Evolutionary conservation across 92 coral and sea anemone species (phyloP).

Genomic region (Umimayanthus chanpuru): DNA sequence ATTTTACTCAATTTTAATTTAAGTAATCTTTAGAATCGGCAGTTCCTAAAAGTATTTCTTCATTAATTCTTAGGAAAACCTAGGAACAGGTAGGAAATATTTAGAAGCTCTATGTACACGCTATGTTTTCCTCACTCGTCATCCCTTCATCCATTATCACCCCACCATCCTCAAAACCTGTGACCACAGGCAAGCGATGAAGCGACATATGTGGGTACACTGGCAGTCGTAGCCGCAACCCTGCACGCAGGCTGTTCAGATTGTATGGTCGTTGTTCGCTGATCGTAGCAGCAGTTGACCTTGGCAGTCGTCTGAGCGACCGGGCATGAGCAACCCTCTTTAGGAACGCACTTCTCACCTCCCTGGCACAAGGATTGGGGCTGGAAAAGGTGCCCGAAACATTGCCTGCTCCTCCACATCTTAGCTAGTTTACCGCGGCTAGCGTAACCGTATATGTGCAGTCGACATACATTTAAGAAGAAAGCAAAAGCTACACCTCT

Average conservation of each 20-base stretch:
- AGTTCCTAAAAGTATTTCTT: too few species aligned
- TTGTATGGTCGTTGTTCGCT: slow-evolving; percentile 13
- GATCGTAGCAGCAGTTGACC: not conserved
- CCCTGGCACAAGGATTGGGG: slow-evolving; percentile 20
- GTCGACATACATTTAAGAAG: too few species aligned
- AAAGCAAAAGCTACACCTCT: not conserved
- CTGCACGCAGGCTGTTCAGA: slow-evolving; percentile 21
- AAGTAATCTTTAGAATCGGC: not conserved
- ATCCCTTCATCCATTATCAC: not conserved
- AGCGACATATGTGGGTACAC: not conserved
- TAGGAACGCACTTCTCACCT: slow-evolving; percentile 45
- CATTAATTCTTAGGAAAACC: not conserved
- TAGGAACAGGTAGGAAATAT: not conserved
- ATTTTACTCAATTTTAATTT: slow-evolving; percentile 2
- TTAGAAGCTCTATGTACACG: not conserved
- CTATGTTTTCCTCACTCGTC: slow-evolving; percentile 2
- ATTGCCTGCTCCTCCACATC: slow-evolving; percentile 15
- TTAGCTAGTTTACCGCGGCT: slow-evolving; percentile 4
- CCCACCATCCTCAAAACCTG: slow-evolving; percentile 16
- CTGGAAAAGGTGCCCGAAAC: slow-evolving; percentile 42
- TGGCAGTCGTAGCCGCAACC: too few species aligned
- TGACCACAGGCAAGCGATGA: slow-evolving; percentile 21
- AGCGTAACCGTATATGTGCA: too few species aligned
- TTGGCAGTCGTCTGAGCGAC: slow-evolving; percentile 31
- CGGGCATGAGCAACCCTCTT: slow-evolving; percentile 46